Evolutionary conservation across 2,888 invertebrate genomes (phyloP).

Genomic region (Muschampia plurimacula): DNA sequence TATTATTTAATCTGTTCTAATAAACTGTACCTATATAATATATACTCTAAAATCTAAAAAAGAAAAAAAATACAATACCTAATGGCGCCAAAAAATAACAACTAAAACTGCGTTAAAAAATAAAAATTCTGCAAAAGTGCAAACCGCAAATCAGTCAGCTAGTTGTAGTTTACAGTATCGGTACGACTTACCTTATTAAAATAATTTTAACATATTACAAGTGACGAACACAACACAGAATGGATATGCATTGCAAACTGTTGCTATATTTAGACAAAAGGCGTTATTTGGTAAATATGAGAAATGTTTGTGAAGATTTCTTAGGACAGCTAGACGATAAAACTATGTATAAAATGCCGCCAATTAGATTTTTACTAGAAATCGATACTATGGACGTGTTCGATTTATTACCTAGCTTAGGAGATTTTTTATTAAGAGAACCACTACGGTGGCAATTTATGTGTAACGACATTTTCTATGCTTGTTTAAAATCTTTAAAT

Average conservation of each 20-base stretch:
- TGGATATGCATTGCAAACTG: constrained; percentile 63
- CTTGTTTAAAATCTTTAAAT: constrained; percentile 61
- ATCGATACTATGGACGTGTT: constrained; percentile 71
- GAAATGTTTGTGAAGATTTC: constrained; percentile 59
- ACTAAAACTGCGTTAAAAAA: no score
- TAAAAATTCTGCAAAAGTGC: no score
- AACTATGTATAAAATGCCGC: constrained; percentile 64
- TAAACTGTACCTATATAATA: no score
- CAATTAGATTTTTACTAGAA: constrained; percentile 64
- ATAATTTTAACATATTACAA: no score
- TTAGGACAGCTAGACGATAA: constrained; percentile 59
- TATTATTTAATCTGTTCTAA: no score
- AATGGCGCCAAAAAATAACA: no score
- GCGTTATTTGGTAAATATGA: constrained; percentile 62
- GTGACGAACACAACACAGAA: constrained; percentile 37
- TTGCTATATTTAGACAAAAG: constrained; percentile 73
- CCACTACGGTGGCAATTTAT: constrained; percentile 63
- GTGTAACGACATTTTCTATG: constrained; percentile 67
- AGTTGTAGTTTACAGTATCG: no score
- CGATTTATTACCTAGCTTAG: constrained; percentile 61
- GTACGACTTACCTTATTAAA: no score
- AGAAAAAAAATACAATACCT: no score
- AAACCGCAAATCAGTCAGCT: no score
- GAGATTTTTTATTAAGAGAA: constrained; percentile 63
- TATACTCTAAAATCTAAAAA: no score